These are phyloP conservation scores for Rhynchotus rufescens DNA, from an alignment of 2,797 vertebrate genomes.

Conservation along the genomic window DNA sequence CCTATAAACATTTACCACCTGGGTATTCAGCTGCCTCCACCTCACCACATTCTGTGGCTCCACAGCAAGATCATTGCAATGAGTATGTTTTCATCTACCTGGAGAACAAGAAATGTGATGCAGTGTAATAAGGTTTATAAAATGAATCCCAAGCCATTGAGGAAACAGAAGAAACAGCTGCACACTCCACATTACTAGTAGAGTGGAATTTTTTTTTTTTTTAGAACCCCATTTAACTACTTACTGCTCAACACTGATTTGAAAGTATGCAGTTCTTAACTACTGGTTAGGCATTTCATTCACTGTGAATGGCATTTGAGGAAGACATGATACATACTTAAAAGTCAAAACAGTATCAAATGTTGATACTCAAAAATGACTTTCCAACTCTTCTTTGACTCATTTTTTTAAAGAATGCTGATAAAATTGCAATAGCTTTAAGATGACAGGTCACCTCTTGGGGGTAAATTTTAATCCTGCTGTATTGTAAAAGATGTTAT, in stretches of 20 bases:
- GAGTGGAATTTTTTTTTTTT: neutral
- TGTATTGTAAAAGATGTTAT: slow-evolving; percentile 12
- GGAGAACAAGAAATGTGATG: slow-evolving; percentile 34
- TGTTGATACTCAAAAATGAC: neutral
- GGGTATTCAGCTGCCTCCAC: neutral
- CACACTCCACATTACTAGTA: slow-evolving; percentile 49
- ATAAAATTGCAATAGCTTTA: slow-evolving; percentile 17
- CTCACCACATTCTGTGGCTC: neutral
- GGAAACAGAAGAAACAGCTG: slow-evolving; percentile 69
- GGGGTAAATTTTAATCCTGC: neutral
- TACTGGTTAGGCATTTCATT: slow-evolving; percentile 38
- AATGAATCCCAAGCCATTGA: slow-evolving; percentile 57
- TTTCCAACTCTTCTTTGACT: slow-evolving; percentile 16
- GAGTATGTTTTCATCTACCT: neutral
- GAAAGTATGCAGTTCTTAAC: slow-evolving; percentile 6
- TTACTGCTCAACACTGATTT: neutral
- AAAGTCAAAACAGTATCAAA: slow-evolving; percentile 64
- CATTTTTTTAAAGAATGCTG: neutral
- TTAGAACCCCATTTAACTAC: neutral
- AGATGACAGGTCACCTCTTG: slow-evolving; percentile 29
- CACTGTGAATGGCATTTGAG: slow-evolving; percentile 7
- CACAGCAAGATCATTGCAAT: neutral
- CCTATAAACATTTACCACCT: slow-evolving; percentile 21
- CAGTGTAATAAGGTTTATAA: slow-evolving; percentile 61
- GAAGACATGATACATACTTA: slow-evolving; percentile 31